Conservation (phyloP, 2,888 invertebrate genomes). For the Tineola bisselliella region DNA sequence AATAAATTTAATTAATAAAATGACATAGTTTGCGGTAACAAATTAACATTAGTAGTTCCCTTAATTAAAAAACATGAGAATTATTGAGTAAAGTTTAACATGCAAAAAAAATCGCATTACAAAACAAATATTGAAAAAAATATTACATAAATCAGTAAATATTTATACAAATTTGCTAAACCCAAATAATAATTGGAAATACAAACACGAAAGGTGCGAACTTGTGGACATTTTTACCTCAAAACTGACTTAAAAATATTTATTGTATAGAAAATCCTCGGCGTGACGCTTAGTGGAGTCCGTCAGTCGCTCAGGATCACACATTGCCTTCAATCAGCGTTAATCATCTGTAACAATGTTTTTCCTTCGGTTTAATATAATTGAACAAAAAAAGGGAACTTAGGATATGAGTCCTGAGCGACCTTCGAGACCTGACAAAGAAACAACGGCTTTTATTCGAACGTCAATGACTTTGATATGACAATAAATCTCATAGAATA, state of each 20-base stretch:
- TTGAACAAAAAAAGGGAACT: constrained; percentile 21
- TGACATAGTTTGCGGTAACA: neutral
- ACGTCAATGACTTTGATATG: neutral
- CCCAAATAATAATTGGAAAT: neutral
- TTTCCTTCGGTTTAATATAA: constrained; percentile 42
- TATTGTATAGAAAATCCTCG: neutral
- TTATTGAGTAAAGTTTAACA: neutral
- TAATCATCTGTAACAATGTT: constrained; percentile 65
- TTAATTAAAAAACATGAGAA: neutral
- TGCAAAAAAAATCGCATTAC: neutral
- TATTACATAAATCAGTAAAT: neutral
- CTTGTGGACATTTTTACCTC: neutral
- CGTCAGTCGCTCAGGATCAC: constrained; percentile 59
- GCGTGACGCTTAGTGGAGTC: constrained; percentile 14
- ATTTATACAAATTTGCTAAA: neutral
- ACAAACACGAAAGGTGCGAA: neutral
- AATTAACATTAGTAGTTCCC: neutral
- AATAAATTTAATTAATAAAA: neutral
- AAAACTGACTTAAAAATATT: neutral
- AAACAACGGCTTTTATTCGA: neutral
- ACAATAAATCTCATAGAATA: neutral
- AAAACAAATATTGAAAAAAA: neutral
- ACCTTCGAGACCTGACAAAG: constrained; percentile 29
- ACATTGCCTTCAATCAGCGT: constrained; percentile 57
- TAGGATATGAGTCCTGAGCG: constrained; percentile 55